These are phyloP conservation scores for Danaus chrysippus DNA, from an alignment of 2,888 invertebrate genomes.

Conservation along the genomic window DNA sequence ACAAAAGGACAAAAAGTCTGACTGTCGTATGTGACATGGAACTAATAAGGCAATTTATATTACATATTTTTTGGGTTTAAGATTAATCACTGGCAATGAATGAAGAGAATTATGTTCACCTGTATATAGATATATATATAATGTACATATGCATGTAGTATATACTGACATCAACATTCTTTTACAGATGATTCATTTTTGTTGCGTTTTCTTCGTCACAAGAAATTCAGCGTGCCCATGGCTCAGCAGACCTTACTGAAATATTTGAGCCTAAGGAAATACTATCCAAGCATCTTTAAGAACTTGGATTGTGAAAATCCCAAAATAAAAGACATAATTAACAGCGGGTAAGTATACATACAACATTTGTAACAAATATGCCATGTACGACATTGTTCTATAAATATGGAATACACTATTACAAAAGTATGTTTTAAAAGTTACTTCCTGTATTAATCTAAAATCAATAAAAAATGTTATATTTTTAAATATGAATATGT, in stretches of 20 bases:
- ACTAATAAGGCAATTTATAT: no score
- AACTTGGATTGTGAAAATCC: slow-evolving; percentile 83
- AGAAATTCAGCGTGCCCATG: slow-evolving; percentile 88
- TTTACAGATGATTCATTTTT: slow-evolving; percentile 84
- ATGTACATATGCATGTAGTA: background rate
- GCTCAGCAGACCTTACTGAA: slow-evolving; percentile 88
- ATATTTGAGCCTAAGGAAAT: slow-evolving; percentile 85
- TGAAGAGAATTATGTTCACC: no score
- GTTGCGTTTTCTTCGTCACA: slow-evolving; percentile 85
- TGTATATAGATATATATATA: background rate
- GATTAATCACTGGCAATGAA: no score
- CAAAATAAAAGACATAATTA: slow-evolving; percentile 81
- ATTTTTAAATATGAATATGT: slow-evolving; percentile 19
- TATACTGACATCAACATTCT: slow-evolving; percentile 3
- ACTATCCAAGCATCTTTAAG: slow-evolving; percentile 81
- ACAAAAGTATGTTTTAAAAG: background rate
- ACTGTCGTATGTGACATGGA: no score
- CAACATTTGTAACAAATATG: background rate
- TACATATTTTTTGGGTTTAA: no score
- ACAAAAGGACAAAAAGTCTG: no score
- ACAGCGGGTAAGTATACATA: slow-evolving; percentile 77
- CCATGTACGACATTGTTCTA: background rate
- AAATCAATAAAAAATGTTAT: background rate
- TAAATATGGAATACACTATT: no score
- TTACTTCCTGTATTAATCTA: background rate